Evolutionary conservation across 2,888 invertebrate species (phyloP), one percentile per base, ranked within the genome.

Genomic region (Helicoverpa assulta): DNA sequence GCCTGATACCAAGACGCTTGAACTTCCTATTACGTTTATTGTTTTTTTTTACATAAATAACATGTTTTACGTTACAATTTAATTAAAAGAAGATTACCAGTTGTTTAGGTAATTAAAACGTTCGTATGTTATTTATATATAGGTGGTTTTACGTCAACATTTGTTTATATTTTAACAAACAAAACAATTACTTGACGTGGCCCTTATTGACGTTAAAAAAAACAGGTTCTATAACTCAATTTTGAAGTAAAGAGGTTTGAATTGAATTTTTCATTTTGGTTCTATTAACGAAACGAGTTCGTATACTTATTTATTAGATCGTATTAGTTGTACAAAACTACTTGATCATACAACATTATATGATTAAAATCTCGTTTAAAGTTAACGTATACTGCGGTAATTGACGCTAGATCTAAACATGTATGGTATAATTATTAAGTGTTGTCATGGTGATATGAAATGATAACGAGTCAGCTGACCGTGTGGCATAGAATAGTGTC

Each of bases 381-480:
- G 50, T 77, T 50, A 67, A 66, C 66, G 7, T 61, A 59, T 14
- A 26, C 56, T 60, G 51, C 29, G 26, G 40, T 81, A 70, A 80
- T 73, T 69, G 67, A 53, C 61, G 53, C 55, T 72, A 14, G 40
- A 70, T 69, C 54, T 70, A 64, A 37, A 67, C 68, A 59, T 61
- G 68, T 68, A 16, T 66, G 57, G 69, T 47, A 76, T 74, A 70
- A 76, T 76, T 83, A 76, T 76, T 83, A 77, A 74, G 69, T 76
- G 81, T 76, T 80, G 74, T 74, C 78, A 78, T 85, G 78, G 80
- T 77, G 84, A 89, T 88, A 88, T 84, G 84, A 88, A 88, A 85
- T 89, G 88, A 90, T 90, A 91, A 87, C 86, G 76, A 89, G 90
- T 90, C 91, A 90, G 89, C 88, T 91, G 92, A 88, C 89, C 84